Evolutionary conservation across 2,888 invertebrate species (phyloP).

Genomic region (Folsomia candida): DNA sequence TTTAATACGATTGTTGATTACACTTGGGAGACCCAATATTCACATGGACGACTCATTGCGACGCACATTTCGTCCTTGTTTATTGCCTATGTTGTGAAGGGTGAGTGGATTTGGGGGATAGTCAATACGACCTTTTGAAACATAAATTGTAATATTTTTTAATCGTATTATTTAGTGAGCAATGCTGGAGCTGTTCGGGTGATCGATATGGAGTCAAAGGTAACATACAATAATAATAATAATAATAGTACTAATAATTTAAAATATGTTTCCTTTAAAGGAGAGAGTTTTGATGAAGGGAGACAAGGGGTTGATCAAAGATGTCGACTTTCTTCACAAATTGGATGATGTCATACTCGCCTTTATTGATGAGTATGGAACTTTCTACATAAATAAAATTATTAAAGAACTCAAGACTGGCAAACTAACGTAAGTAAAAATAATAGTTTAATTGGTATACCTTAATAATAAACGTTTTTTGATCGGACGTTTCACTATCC

Average conservation of each 20-base stretch:
- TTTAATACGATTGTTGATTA: conserved; percentile 86
- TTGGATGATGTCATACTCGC: conserved; percentile 75
- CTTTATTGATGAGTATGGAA: conserved; percentile 81
- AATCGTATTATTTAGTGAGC: conserved; percentile 43
- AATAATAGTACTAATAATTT: too few species aligned
- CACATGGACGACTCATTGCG: conserved; percentile 81
- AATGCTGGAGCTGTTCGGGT: conserved; percentile 71
- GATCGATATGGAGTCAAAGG: conserved; percentile 72
- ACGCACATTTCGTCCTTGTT: conserved; percentile 81
- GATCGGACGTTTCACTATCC: too few species aligned
- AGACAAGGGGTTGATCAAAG: conserved; percentile 82
- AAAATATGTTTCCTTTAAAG: too few species aligned
- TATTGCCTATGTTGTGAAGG: conserved; percentile 87
- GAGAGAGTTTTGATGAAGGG: conserved; percentile 79
- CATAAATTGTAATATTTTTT: conserved; percentile 6
- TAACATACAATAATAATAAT: too few species aligned
- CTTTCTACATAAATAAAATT: conserved; percentile 76
- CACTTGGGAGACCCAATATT: conserved; percentile 86
- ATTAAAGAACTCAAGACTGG: conserved; percentile 41
- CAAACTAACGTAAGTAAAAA: conserved; percentile 36
- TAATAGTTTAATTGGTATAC: too few species aligned
- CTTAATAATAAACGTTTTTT: too few species aligned
- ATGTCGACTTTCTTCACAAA: conserved; percentile 85
- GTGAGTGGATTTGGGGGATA: too few species aligned
- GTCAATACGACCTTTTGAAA: background rate